A percentile compares a stretch with the other conserved stretches of the same genome.
Evolutionary conservation across 2,113 vertebrate species (phyloP).

Genomic region (Petroica traversi): DNA sequence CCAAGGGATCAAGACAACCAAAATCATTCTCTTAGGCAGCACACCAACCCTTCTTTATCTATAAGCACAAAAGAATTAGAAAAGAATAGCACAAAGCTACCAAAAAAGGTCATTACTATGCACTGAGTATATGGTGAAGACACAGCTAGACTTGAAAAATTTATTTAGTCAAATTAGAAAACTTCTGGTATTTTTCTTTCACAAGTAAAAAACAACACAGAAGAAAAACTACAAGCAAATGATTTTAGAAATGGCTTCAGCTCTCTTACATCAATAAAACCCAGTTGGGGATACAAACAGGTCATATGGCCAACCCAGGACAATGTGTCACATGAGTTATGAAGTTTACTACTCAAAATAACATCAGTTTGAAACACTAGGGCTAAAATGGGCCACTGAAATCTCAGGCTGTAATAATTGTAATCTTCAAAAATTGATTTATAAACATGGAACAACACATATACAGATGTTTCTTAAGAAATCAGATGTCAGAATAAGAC

Average conservation of each 20-base stretch:
- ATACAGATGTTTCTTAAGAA: neutral
- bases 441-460: neutral
- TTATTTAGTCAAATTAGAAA: neutral
- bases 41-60: neutral
- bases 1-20: neutral
- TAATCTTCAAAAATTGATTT: neutral
- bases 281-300: too few species aligned
- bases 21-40: accelerated
- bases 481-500: neutral
- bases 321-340: neutral
- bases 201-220: neutral
- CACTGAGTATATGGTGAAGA: neutral
- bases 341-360: neutral
- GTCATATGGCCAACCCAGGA: too few species aligned
- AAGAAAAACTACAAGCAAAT: neutral
- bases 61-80: neutral
- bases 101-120: neutral
- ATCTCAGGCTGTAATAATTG: neutral
- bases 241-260: neutral
- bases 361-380: neutral
- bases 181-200: neutral
- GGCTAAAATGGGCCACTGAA: neutral
- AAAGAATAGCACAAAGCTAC: neutral
- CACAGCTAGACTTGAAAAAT: neutral
- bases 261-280: neutral